Percentiles rank a stretch among this genome's conserved stretches.
Evolutionary conservation across 1,140 invertebrate genomes (phyloP).

Genomic region (Drosophila neocordata): DNA sequence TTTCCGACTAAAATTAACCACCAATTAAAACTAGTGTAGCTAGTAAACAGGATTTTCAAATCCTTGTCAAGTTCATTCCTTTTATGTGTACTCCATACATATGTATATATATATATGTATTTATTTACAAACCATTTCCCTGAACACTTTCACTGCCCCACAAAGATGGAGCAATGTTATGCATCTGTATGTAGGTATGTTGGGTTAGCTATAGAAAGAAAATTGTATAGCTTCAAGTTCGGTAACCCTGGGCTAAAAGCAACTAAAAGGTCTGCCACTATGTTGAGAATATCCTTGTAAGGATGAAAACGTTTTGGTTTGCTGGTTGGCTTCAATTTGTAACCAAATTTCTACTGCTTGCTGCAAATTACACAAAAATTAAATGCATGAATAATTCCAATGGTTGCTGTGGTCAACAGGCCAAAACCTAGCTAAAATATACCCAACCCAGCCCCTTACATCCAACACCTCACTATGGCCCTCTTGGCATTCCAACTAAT

Average conservation of each 20-base stretch:
- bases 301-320: slow-evolving; percentile 64
- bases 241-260: slow-evolving; percentile 10
- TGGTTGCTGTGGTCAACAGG: slow-evolving; percentile 74
- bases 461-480: neutral
- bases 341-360: slow-evolving; percentile 59
- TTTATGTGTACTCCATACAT: neutral
- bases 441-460: too few species aligned
- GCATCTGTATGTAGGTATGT: slow-evolving; percentile 8
- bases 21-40: neutral
- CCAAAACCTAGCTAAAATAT: slow-evolving; percentile 42
- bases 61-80: neutral
- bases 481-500: slow-evolving; percentile 45
- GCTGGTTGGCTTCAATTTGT: slow-evolving; percentile 16
- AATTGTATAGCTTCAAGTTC: too few species aligned
- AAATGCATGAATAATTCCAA: slow-evolving; percentile 81
- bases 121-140: slow-evolving; percentile 17
- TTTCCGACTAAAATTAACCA: neutral
- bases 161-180: slow-evolving; percentile 3
- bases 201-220: neutral
- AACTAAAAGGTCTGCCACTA: slow-evolving; percentile 14
- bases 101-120: neutral
- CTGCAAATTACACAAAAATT: slow-evolving; percentile 80
- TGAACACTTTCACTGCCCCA: slow-evolving; percentile 51
- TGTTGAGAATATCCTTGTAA: slow-evolving; percentile 30
- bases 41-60: neutral